Conservation (phyloP, 2,113 vertebrate genomes). For the Corythornis madagascariensis region DNA sequence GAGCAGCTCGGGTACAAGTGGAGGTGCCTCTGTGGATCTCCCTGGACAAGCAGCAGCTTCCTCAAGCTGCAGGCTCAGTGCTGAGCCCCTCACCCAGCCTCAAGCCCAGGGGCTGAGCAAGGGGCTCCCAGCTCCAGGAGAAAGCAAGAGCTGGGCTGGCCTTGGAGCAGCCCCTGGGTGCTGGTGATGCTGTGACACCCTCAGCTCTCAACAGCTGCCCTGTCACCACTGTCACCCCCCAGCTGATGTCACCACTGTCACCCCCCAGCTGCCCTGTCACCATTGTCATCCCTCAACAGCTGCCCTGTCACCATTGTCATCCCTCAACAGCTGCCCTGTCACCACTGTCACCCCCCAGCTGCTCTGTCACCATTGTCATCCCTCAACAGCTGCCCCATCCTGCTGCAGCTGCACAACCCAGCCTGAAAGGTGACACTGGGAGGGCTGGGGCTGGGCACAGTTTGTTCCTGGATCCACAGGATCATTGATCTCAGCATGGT, state of each 20-base stretch:
- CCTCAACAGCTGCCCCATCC: accelerated
- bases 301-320: no score
- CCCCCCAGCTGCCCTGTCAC: no score
- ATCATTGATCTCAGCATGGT: neutral
- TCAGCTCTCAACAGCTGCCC: neutral
- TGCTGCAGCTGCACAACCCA: no score
- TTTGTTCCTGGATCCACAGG: neutral
- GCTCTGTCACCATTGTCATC: no score
- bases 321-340: neutral
- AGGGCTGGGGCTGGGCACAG: neutral
- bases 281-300: no score
- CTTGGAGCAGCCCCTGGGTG: neutral
- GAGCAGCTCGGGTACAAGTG: accelerated
- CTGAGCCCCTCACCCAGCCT: neutral
- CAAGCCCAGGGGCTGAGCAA: accelerated
- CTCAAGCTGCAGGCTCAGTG: neutral
- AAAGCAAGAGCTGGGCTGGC: neutral
- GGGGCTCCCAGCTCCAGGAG: neutral
- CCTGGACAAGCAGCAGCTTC: accelerated
- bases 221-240: no score
- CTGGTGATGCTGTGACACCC: accelerated
- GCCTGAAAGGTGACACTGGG: neutral
- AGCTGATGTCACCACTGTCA: neutral
- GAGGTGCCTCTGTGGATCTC: accelerated
- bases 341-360: no score